These are phyloP conservation scores for Ailurus styani DNA, from an alignment of 2,113 vertebrate species.

Conservation along the genomic window DNA sequence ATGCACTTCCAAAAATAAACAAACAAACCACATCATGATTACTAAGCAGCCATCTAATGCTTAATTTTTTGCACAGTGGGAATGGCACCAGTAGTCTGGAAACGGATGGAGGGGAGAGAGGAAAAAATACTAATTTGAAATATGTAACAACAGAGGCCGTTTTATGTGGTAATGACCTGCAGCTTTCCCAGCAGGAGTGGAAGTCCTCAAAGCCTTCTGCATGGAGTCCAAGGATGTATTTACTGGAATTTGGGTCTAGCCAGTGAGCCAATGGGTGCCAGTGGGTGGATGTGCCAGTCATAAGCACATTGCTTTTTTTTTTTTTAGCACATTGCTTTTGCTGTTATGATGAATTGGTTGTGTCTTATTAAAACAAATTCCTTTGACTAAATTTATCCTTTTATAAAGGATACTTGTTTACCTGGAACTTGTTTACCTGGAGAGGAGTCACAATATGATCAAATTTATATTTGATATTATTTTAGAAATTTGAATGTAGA, in stretches of 20 bases:
- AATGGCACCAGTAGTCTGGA: constrained; percentile 7
- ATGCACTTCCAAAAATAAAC: constrained; percentile 50
- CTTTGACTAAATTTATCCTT: not conserved
- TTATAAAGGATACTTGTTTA: not conserved
- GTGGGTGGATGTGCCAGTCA: not conserved
- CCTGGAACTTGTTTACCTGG: not conserved
- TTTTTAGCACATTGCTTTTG: not conserved
- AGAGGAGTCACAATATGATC: not conserved
- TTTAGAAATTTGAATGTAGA: not conserved
- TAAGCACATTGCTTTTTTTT: not conserved
- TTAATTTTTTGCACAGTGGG: constrained; percentile 61
- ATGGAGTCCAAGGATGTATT: not conserved
- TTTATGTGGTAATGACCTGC: constrained; percentile 24
- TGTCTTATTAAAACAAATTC: not conserved
- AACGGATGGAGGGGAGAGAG: not conserved
- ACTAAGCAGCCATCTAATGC: constrained; percentile 41
- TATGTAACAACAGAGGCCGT: not conserved
- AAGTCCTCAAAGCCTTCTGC: not conserved
- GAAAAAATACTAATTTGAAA: not conserved
- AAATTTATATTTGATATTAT: not conserved
- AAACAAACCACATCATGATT: constrained; percentile 41
- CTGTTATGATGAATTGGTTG: not conserved
- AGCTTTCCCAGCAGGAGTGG: not conserved
- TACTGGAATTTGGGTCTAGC: not conserved
- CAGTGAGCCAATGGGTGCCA: not conserved